A percentile compares a stretch with the other conserved stretches of the same genome.
Conservation (phyloP, 2,888 invertebrate species). For the Eristalis tenax region DNA sequence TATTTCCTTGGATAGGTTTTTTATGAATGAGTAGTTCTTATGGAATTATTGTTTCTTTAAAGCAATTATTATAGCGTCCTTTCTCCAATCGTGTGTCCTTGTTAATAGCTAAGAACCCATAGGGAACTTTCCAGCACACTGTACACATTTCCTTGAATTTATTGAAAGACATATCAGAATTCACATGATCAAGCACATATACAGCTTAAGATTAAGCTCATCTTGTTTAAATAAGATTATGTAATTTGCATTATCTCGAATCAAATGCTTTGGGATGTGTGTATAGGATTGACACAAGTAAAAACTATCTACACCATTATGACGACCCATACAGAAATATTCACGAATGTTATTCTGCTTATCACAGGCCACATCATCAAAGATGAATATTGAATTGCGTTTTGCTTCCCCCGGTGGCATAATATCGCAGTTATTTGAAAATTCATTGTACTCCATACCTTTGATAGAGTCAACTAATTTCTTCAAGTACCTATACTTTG, state of each 20-base stretch:
- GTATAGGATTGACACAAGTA: constrained; percentile 77
- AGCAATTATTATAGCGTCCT: constrained; percentile 75
- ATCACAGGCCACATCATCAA: constrained; percentile 78
- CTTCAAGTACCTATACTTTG: constrained; percentile 68
- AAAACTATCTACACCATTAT: constrained; percentile 75
- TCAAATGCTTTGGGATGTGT: constrained; percentile 76
- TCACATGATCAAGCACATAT: constrained; percentile 55
- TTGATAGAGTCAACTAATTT: constrained; percentile 40
- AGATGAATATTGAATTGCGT: constrained; percentile 76
- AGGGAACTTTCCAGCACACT: constrained; percentile 75
- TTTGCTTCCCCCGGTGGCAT: constrained; percentile 66
- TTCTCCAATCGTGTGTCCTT: constrained; percentile 73
- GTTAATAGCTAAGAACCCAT: constrained; percentile 75
- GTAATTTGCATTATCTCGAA: constrained; percentile 76
- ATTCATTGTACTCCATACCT: constrained; percentile 41
- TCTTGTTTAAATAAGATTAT: constrained; percentile 77
- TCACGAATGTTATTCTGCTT: constrained; percentile 74
- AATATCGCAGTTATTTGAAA: constrained; percentile 45
- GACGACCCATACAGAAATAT: constrained; percentile 76
- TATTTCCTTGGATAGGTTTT: neutral
- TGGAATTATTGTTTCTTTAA: constrained; percentile 65
- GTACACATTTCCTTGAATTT: constrained; percentile 74
- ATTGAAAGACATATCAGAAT: constrained; percentile 72
- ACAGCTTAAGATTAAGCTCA: neutral
- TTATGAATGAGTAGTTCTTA: neutral